Percentiles rank a stretch among this genome's conserved stretches.
These are phyloP conservation scores for Cydia amplana DNA, from an alignment of 1,140 invertebrate genomes.

Conservation along the genomic window DNA sequence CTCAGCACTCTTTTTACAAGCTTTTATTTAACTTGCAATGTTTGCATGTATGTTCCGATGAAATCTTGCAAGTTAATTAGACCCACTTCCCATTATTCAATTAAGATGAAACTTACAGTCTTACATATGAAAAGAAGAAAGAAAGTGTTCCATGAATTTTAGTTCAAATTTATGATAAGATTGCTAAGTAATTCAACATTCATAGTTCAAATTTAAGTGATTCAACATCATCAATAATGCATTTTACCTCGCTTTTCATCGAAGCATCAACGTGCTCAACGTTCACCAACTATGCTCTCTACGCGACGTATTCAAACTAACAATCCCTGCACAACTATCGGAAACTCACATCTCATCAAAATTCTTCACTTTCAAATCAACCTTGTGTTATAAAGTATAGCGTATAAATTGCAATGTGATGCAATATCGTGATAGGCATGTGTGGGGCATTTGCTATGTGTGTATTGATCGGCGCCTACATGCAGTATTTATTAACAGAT, in stretches of 20 bases:
- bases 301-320: not conserved
- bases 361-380: not conserved
- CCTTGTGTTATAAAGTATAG: not conserved
- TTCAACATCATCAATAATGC: too few species aligned
- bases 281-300: not conserved
- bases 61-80: too few species aligned
- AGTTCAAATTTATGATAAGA: too few species aligned
- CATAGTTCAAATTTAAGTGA: too few species aligned
- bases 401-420: not conserved
- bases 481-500: constrained; percentile 7
- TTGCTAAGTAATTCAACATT: too few species aligned
- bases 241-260: not conserved
- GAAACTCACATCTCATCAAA: not conserved
- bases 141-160: too few species aligned
- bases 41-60: too few species aligned
- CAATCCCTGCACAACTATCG: not conserved
- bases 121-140: too few species aligned
- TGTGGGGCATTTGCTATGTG: not conserved
- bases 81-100: too few species aligned
- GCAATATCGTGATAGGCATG: not conserved
- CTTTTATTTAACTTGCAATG: too few species aligned
- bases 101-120: too few species aligned
- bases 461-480: constrained; percentile 10
- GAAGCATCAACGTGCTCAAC: not conserved
- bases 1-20: too few species aligned